phyloP scores from a whole-genome alignment of 2,888 invertebrate genomes.

The Amiota minor region DNA sequence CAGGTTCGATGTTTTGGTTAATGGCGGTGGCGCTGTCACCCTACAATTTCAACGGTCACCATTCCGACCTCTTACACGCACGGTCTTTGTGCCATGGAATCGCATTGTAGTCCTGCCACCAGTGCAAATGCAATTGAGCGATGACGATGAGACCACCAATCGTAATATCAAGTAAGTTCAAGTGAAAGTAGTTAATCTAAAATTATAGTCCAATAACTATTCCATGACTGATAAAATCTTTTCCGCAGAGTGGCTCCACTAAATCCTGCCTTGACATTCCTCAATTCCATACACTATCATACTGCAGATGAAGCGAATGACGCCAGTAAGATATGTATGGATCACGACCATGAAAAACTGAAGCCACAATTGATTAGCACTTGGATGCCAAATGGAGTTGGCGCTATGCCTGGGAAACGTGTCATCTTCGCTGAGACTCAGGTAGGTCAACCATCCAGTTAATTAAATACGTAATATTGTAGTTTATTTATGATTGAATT shows the following conservation, averaged over 20 bases:
- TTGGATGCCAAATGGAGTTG: constrained; percentile 92
- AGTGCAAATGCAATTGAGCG: constrained; percentile 88
- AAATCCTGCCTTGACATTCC: constrained; percentile 73
- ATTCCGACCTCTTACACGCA: constrained; percentile 89
- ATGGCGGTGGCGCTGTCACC: constrained; percentile 98
- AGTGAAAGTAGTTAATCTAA: no score
- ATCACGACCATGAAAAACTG: constrained; percentile 89
- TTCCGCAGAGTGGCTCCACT: constrained; percentile 68
- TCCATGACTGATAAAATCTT: no score
- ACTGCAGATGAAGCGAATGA: constrained; percentile 74
- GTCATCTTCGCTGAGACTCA: constrained; percentile 93
- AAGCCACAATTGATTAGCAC: constrained; percentile 91
- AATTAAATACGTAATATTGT: no score
- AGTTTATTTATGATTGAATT: no score
- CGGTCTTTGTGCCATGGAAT: constrained; percentile 98
- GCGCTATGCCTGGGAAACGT: constrained; percentile 86
- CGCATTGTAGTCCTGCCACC: constrained; percentile 93
- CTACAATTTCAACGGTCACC: constrained; percentile 96
- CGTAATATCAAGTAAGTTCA: constrained; percentile 71
- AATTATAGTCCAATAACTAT: no score
- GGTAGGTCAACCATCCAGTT: constrained; percentile 74
- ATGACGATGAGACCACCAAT: constrained; percentile 77
- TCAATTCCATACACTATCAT: constrained; percentile 72
- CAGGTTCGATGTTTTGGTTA: constrained; percentile 99
- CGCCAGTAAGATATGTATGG: constrained; percentile 80